Conservation (phyloP, 2,797 vertebrate genomes). For the Pseudomugil tenellus region DNA sequence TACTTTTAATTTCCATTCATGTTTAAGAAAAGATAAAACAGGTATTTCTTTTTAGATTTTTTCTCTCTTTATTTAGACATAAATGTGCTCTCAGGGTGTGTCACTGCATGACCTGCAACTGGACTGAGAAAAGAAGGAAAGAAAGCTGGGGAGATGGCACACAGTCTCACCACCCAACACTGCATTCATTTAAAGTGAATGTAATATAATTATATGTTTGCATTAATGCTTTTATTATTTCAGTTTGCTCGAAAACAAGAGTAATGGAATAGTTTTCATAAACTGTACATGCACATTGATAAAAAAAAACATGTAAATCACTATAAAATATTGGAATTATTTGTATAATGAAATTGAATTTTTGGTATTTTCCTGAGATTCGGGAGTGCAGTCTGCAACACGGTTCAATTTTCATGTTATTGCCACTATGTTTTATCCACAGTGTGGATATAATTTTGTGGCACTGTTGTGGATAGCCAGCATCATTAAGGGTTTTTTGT, state of each 20-base stretch:
- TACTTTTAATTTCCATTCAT: conserved; percentile 49
- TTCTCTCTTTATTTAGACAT: conserved; percentile 59
- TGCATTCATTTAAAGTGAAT: conserved; percentile 43
- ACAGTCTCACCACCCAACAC: conserved; percentile 51
- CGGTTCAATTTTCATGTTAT: conserved; percentile 45
- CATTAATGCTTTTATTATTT: conserved; percentile 40
- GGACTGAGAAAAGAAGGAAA: conserved; percentile 24
- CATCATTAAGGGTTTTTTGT: not conserved
- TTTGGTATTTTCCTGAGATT: conserved; percentile 62
- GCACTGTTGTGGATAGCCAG: conserved; percentile 21
- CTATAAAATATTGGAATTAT: conserved; percentile 55
- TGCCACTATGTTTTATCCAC: conserved; percentile 20
- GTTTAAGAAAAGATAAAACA: conserved; percentile 65
- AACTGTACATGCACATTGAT: conserved; percentile 42
- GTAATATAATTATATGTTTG: conserved; percentile 56
- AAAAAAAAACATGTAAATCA: conserved; percentile 31
- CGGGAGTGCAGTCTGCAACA: conserved; percentile 46
- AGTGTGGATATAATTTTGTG: conserved; percentile 17
- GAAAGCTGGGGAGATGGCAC: conserved; percentile 9
- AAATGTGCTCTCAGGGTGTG: conserved; percentile 56
- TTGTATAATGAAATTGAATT: conserved; percentile 69
- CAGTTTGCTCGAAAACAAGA: conserved; percentile 12
- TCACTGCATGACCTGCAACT: conserved; percentile 47
- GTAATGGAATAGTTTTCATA: conserved; percentile 36
- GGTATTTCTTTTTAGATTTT: conserved; percentile 57